phyloP scores from a whole-genome alignment of 2,113 vertebrate species.

The Ciconia maguari region DNA sequence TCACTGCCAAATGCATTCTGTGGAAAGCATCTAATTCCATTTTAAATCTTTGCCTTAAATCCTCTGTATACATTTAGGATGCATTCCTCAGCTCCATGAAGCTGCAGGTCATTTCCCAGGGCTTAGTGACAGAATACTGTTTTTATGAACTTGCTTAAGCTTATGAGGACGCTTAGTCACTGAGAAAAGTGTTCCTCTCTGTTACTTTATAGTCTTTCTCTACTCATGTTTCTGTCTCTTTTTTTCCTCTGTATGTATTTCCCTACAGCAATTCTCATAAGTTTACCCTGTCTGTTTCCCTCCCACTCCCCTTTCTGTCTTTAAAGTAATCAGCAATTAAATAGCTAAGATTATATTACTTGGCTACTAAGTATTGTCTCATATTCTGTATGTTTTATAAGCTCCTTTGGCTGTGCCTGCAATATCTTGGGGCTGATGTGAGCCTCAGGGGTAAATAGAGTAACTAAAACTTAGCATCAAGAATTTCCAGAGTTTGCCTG shows the following conservation, averaged over 20 bases:
- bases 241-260: background rate
- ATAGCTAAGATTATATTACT: background rate
- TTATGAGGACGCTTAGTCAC: background rate
- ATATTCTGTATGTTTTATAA: background rate
- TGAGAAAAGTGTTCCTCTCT: background rate
- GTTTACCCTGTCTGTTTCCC: background rate
- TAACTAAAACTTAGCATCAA: background rate
- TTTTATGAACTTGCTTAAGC: background rate
- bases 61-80: background rate
- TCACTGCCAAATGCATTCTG: background rate
- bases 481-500: background rate
- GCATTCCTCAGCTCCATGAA: background rate
- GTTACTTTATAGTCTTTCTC: background rate
- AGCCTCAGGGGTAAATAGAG: background rate
- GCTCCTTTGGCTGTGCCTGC: background rate
- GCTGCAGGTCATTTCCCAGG: background rate
- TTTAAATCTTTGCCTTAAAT: background rate
- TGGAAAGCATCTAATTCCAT: background rate
- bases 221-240: background rate
- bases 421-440: background rate
- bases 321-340: background rate
- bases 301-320: background rate
- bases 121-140: background rate
- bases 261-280: background rate
- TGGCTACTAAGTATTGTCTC: background rate